Conservation (phyloP, 2,888 invertebrate genomes). For the Onchidella celtica region DNA sequence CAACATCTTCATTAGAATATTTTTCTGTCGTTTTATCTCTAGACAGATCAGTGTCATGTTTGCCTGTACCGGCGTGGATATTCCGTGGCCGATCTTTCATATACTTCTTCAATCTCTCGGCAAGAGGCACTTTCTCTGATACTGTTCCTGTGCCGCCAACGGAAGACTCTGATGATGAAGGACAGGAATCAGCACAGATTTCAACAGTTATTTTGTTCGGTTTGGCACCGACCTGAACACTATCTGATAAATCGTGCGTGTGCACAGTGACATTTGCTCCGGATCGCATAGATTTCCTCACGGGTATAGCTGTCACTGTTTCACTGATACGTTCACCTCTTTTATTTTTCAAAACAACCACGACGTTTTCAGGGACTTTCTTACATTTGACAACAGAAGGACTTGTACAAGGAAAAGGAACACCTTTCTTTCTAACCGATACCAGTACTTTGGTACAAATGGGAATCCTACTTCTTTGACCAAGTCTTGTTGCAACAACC, state of each 20-base stretch:
- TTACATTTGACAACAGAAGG: neutral
- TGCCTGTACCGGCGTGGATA: constrained; percentile 5
- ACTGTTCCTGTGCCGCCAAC: neutral
- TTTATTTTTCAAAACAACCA: neutral
- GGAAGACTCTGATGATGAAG: neutral
- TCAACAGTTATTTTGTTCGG: neutral
- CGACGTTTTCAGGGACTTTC: neutral
- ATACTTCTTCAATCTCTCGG: constrained; percentile 22
- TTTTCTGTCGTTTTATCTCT: no score
- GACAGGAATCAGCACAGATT: neutral
- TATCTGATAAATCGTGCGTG: neutral
- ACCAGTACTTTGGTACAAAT: no score
- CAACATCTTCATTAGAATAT: no score
- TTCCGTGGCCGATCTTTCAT: neutral
- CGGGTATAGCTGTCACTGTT: neutral
- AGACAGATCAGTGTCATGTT: no score
- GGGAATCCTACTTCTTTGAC: no score
- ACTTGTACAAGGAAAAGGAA: no score
- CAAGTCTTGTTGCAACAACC: no score
- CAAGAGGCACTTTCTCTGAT: neutral
- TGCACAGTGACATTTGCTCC: neutral
- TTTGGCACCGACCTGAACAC: neutral
- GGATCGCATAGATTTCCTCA: neutral
- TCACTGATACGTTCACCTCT: neutral
- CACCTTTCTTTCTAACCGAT: no score